These are phyloP conservation scores for Streblospio benedicti DNA, from an alignment of 1,140 invertebrate genomes.

Conservation along the genomic window DNA sequence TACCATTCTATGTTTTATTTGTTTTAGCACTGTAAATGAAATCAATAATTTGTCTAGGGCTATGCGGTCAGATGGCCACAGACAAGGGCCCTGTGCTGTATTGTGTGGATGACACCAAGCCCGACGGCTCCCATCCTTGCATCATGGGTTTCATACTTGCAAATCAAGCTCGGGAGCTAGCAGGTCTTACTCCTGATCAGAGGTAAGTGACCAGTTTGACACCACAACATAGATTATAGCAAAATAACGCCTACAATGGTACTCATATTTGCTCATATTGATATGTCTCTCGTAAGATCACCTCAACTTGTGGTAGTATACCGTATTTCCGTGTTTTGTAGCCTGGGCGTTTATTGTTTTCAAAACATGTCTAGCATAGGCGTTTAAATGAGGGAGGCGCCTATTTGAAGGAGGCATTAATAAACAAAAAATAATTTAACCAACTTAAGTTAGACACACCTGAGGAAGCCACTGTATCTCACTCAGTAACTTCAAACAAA, in stretches of 20 bases:
- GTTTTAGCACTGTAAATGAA: background rate
- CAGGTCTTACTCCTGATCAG: background rate
- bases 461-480: too few species aligned
- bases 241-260: background rate
- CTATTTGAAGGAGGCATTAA: too few species aligned
- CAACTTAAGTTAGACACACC: too few species aligned
- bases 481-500: too few species aligned
- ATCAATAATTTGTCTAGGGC: background rate
- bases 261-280: background rate
- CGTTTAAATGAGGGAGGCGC: too few species aligned
- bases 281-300: background rate
- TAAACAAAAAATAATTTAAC: too few species aligned
- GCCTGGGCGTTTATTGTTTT: too few species aligned
- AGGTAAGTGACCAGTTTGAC: background rate
- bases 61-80: background rate
- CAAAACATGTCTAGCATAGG: too few species aligned
- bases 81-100: conserved; percentile 19
- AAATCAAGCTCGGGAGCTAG: conserved; percentile 14
- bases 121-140: conserved; percentile 39
- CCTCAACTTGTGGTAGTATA: background rate
- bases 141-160: conserved; percentile 41
- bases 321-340: too few species aligned
- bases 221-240: background rate
- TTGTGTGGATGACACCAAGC: conserved; percentile 40
- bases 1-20: background rate